A percentile compares a stretch with the other conserved stretches of the same genome.
Evolutionary conservation across 2,888 invertebrate species (phyloP).

Genomic region (Himalopsyche tibetana): DNA sequence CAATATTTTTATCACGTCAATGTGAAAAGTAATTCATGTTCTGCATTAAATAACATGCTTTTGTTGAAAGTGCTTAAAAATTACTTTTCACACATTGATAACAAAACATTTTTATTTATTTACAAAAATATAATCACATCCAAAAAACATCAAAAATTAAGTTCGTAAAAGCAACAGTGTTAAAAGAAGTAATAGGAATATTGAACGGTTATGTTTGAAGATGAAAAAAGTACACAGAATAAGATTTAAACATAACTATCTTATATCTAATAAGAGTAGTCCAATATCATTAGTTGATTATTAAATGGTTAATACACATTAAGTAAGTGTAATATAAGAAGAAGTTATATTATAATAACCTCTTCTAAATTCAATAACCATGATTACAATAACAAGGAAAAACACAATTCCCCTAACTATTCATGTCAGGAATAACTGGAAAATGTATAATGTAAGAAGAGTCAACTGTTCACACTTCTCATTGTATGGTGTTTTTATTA

Average conservation of each 20-base stretch:
- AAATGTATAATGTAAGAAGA: neutral
- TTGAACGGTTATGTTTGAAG: slow-evolving; percentile 24
- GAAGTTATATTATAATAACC: slow-evolving; percentile 27
- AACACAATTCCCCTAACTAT: neutral
- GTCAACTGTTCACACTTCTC: neutral
- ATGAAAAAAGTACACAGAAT: neutral
- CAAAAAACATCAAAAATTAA: slow-evolving; percentile 20
- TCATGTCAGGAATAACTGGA: neutral
- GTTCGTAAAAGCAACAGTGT: slow-evolving; percentile 17
- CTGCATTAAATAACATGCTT: slow-evolving; percentile 10
- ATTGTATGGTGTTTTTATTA: neutral
- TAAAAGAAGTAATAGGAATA: neutral
- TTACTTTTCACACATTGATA: slow-evolving; percentile 39
- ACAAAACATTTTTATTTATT: slow-evolving; percentile 32
- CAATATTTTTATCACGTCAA: slow-evolving; percentile 16
- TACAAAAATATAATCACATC: slow-evolving; percentile 28
- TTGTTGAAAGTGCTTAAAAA: neutral
- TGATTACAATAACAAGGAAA: slow-evolving; percentile 31
- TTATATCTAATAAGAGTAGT: slow-evolving; percentile 50
- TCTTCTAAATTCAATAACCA: slow-evolving; percentile 32
- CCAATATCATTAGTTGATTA: slow-evolving; percentile 54
- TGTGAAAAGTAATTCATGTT: slow-evolving; percentile 37
- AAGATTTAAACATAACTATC: slow-evolving; percentile 36
- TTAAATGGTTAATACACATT: slow-evolving; percentile 40
- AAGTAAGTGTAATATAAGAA: slow-evolving; percentile 37